phyloP scores from a whole-genome alignment of 1,140 invertebrate genomes.

The Lordiphosa collinella region DNA sequence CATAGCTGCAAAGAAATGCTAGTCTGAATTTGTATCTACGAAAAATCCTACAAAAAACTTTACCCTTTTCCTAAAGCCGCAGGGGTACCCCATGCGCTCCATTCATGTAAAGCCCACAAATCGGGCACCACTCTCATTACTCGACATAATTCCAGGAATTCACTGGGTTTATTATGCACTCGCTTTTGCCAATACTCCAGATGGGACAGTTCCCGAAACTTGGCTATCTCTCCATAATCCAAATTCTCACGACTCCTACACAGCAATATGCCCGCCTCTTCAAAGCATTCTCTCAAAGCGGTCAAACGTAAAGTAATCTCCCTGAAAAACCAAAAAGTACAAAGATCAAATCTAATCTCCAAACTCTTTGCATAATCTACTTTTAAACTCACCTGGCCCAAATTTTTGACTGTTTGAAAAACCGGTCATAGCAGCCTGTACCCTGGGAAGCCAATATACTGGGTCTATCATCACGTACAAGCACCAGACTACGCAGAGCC shows the following conservation, averaged over 20 bases:
- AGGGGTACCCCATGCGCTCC: constrained; percentile 93
- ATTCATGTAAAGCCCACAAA: constrained; percentile 90
- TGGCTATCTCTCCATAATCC: constrained; percentile 1
- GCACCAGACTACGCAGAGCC: constrained; percentile 39
- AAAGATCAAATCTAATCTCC: constrained; percentile 36
- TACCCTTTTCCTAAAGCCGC: constrained; percentile 77
- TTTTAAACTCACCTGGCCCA: constrained; percentile 60
- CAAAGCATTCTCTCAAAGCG: constrained; percentile 94
- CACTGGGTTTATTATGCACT: constrained; percentile 85
- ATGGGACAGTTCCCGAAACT: constrained; percentile 31
- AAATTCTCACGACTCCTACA: constrained; percentile 80
- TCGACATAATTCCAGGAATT: constrained; percentile 88
- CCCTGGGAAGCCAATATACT: constrained; percentile 51
- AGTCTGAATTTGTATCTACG: no score
- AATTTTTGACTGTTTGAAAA: constrained; percentile 51
- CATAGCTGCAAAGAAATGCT: constrained; percentile 80
- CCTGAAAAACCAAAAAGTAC: constrained; percentile 60
- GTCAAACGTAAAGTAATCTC: constrained; percentile 90
- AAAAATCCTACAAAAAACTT: not conserved
- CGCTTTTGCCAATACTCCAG: constrained; percentile 51
- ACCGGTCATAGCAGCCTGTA: constrained; percentile 62
- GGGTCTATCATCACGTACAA: constrained; percentile 39
- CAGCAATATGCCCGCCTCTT: constrained; percentile 91
- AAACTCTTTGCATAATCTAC: not conserved
- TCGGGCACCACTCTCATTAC: constrained; percentile 88